Conservation (phyloP, 2,888 invertebrate genomes). For the Oasisia sp. region DNA sequence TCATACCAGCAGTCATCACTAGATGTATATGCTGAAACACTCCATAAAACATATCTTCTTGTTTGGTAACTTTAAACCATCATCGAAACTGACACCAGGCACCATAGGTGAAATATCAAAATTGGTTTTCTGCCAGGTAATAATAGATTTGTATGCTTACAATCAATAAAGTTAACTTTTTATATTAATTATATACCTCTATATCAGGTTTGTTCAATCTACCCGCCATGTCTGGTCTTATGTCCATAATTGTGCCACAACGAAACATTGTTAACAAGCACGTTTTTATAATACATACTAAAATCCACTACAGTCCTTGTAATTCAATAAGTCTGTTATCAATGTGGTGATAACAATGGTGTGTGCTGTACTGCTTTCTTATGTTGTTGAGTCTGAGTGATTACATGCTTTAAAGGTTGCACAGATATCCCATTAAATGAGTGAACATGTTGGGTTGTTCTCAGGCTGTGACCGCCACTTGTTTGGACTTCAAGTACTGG, state of each 20-base stretch:
- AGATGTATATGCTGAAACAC: background rate
- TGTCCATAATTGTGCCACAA: no score
- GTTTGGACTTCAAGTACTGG: constrained; percentile 71
- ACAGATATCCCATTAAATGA: background rate
- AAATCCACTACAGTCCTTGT: constrained; percentile 1
- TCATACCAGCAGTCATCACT: no score
- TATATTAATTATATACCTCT: no score
- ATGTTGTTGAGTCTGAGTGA: background rate
- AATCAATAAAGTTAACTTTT: no score
- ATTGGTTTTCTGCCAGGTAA: no score
- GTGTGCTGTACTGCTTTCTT: constrained; percentile 14
- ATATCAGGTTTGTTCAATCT: no score
- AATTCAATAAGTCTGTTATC: background rate
- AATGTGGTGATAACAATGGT: background rate
- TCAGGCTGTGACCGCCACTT: constrained; percentile 73
- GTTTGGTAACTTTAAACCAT: background rate
- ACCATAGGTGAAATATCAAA: no score
- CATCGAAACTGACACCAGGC: no score
- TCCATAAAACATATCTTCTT: background rate
- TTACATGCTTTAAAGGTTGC: background rate
- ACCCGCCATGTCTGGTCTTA: no score
- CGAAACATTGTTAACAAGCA: no score
- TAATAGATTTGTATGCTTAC: no score
- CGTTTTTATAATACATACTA: constrained; percentile 14
- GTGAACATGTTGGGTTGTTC: background rate